Evolutionary conservation across 2,888 invertebrate genomes (phyloP).

Genomic region (Pandemis heparana): DNA sequence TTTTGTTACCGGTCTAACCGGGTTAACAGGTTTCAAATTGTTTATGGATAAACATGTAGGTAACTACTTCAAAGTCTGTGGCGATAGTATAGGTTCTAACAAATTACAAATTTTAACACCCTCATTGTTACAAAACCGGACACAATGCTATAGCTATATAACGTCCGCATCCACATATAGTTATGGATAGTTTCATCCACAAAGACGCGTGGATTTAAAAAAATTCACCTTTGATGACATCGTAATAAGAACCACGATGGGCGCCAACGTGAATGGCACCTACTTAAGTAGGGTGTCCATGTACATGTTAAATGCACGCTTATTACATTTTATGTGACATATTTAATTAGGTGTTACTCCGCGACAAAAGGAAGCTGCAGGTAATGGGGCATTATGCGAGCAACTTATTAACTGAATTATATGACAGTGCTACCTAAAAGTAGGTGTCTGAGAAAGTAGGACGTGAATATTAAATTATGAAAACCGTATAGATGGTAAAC

Average conservation of each 20-base stretch:
- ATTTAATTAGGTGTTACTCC: background rate
- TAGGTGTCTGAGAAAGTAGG: slow-evolving; percentile 48
- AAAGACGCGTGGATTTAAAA: too few relatives aligned
- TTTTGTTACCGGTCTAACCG: too few relatives aligned
- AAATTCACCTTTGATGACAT: too few relatives aligned
- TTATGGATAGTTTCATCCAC: too few relatives aligned
- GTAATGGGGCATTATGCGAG: slow-evolving; percentile 61
- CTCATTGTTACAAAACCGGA: background rate
- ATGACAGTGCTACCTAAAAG: slow-evolving; percentile 59
- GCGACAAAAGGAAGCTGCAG: slow-evolving; percentile 52
- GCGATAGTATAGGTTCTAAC: background rate
- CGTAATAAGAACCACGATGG: too few relatives aligned
- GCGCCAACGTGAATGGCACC: too few relatives aligned
- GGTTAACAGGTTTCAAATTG: background rate
- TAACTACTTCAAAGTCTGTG: background rate
- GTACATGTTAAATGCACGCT: background rate
- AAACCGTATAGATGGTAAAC: background rate
- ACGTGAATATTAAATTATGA: slow-evolving; percentile 9
- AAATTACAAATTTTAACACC: background rate
- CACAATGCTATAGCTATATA: background rate
- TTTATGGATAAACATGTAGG: background rate
- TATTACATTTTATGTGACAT: slow-evolving; percentile 12
- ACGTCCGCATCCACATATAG: background rate
- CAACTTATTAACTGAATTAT: slow-evolving; percentile 68
- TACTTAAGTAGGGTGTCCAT: background rate